Evolutionary conservation across 2,113 vertebrate species (phyloP).

Genomic region (Pachyramphus minor): DNA sequence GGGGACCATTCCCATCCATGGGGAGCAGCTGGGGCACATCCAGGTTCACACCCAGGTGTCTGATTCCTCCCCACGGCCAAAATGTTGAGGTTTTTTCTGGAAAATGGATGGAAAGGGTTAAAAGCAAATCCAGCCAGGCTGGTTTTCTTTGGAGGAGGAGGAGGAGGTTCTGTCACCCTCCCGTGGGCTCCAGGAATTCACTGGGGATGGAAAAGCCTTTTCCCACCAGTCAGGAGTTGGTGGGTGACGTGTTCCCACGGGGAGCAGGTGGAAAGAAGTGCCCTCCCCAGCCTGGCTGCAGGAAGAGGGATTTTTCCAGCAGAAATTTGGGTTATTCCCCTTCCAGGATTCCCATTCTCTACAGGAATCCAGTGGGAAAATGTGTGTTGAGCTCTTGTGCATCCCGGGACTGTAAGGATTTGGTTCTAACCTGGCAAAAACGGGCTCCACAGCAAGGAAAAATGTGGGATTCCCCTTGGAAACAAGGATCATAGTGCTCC

Average conservation of each 20-base stretch:
- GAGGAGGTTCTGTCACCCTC: not conserved
- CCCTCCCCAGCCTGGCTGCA: not conserved
- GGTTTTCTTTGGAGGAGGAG: too few relatives aligned
- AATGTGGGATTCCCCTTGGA: not conserved
- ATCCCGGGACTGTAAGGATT: accelerated
- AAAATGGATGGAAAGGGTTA: not conserved
- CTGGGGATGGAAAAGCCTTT: not conserved
- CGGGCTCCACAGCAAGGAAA: accelerated
- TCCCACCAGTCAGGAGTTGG: not conserved
- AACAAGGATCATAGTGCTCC: accelerated
- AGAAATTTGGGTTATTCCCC: not conserved
- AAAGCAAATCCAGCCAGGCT: not conserved
- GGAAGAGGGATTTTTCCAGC: not conserved
- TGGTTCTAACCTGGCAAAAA: not conserved
- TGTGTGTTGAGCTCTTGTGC: accelerated
- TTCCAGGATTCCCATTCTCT: accelerated
- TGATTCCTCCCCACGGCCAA: not conserved
- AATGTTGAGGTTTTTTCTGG: not conserved
- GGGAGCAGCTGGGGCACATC: not conserved
- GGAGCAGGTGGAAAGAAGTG: not conserved
- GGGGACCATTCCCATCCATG: not conserved
- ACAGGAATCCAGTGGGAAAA: accelerated
- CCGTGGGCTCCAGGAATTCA: not conserved
- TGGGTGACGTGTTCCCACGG: accelerated
- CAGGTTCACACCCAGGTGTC: not conserved